phyloP scores from a whole-genome alignment of 2,797 vertebrate genomes.

The Cercopithecus neglectus region DNA sequence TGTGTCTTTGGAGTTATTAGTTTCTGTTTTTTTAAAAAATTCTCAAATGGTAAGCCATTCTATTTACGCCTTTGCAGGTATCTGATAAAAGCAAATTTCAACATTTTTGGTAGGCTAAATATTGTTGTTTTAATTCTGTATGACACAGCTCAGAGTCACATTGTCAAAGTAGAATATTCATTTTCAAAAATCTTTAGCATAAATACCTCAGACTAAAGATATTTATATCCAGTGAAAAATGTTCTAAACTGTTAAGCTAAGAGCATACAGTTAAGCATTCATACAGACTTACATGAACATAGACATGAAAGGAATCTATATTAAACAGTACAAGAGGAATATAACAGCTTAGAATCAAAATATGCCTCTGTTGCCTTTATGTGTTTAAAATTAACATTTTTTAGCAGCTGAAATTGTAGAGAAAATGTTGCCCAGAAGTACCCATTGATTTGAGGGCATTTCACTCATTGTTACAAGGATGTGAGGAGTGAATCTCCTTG shows the following conservation, averaged over 20 bases:
- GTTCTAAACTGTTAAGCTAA: neutral
- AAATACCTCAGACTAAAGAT: neutral
- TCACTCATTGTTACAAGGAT: neutral
- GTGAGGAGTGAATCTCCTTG: neutral
- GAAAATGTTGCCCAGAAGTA: neutral
- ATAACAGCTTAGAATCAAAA: neutral
- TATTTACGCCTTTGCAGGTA: neutral
- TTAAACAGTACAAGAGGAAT: neutral
- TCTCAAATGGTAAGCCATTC: neutral
- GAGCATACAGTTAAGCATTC: neutral
- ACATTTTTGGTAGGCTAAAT: neutral
- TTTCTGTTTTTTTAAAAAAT: neutral
- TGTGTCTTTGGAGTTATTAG: conserved; percentile 6
- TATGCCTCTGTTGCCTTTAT: neutral
- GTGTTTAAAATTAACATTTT: neutral
- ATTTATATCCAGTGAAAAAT: neutral
- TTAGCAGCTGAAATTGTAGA: neutral
- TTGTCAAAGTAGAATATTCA: conserved; percentile 1
- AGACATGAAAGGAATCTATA: neutral
- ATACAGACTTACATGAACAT: neutral
- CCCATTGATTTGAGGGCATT: neutral
- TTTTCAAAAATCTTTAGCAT: neutral
- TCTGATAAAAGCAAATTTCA: neutral
- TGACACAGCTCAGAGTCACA: neutral
- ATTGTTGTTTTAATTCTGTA: neutral